Base-by-base conservation (phyloP, 1,140 invertebrate species). In the Drosophila sechellia region DNA sequence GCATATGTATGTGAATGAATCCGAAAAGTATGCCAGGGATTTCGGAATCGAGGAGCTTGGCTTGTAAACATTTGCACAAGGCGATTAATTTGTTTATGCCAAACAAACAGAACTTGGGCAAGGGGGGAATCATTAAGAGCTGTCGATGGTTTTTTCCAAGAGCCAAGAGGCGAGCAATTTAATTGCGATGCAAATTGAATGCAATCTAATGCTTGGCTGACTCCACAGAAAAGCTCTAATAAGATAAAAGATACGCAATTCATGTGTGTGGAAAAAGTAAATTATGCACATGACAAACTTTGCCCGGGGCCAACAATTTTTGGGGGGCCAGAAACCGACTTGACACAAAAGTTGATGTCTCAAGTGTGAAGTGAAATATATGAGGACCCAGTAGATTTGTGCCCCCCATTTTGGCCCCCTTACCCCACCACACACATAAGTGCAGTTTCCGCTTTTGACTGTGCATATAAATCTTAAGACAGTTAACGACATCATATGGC, bases 381-480 rank as follows among this genome's bases (percentile, higher is more conserved):
- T 83, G 61, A 75, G 59, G 61, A 76, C 39, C 34, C 34, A 54
- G 39, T n/a, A 43, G 37, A 31, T 56, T 49, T 71, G 48, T n/a
- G n/a, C 25, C 48, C 48, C 4, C 35, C 35, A 4, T 0, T 13
- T 13, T 0, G 13, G 2, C 2, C 12, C 48, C 48, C 27, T 31
- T 3, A 2, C 27, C 27, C 13, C 13, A 6, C 4, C 13, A 25
- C 48, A 34, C n/a, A 79, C 63, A 79, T 79, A 89, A 86, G 83
- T 86, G 79, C 84, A 86, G 83, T 83, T 86, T 86, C 83, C 83
- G 83, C 71, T 77, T 86, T 77, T 86, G 83, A 87, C 79, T 84
- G 70, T 68, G 79, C 81, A 83, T 77, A 86, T 86, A 86, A 86
- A 86, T 86, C 83, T 86, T 86, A 86, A 86, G 83, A 86, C 83